phyloP scores from a whole-genome alignment of 1,140 invertebrate genomes.

The Hyposmocoma kahamanoa region DNA sequence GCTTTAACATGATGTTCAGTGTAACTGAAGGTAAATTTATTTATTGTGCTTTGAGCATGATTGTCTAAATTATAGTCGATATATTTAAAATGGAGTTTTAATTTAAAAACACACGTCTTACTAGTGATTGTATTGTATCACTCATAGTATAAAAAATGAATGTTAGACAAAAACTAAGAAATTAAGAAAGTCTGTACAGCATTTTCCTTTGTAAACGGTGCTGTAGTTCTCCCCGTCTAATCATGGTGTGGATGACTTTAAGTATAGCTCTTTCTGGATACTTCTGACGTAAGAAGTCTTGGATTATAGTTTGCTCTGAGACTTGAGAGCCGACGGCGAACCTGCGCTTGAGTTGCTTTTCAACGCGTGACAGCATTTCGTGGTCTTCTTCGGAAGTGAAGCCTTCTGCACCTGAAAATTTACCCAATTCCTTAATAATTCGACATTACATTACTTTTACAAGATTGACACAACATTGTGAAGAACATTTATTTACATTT shows the following conservation, averaged over 20 bases:
- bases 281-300: constrained; percentile 95
- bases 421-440: too few species aligned
- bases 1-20: constrained; percentile 18
- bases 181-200: constrained; percentile 90
- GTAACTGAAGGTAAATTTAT: constrained; percentile 19
- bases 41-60: constrained; percentile 11
- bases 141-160: too few species aligned
- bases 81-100: too few species aligned
- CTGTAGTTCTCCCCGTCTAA: constrained; percentile 94
- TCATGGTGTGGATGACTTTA: constrained; percentile 96
- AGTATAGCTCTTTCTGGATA: constrained; percentile 90
- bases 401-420: constrained; percentile 89
- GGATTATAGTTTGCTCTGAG: constrained; percentile 93
- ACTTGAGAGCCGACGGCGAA: constrained; percentile 98
- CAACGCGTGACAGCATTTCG: constrained; percentile 90
- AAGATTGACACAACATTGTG: too few species aligned
- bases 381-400: constrained; percentile 97
- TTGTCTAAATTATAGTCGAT: too few species aligned
- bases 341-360: constrained; percentile 94
- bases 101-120: too few species aligned
- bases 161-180: too few species aligned
- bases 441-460: too few species aligned
- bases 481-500: too few species aligned
- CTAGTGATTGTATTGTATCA: too few species aligned
- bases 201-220: constrained; percentile 97